These are phyloP conservation scores for Tinamus major DNA, from an alignment of 2,797 vertebrate genomes.

Conservation along the genomic window DNA sequence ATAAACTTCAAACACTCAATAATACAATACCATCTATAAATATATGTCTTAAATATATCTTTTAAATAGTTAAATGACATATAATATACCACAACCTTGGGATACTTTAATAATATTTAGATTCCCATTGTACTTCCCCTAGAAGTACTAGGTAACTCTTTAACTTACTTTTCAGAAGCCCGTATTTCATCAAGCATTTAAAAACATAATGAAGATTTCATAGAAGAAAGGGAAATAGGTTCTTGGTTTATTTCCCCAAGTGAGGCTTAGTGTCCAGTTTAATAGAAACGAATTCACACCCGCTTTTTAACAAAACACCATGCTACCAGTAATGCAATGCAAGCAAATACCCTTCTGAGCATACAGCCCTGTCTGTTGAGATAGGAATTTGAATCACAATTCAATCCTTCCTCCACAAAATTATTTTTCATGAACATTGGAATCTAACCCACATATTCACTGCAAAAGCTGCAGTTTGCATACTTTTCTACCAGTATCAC, in stretches of 20 bases:
- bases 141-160: neutral
- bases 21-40: neutral
- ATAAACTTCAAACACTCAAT: neutral
- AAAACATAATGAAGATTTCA: neutral
- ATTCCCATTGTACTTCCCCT: too few relatives aligned
- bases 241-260: neutral
- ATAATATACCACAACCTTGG: neutral
- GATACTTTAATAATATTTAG: neutral
- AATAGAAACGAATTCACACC: neutral
- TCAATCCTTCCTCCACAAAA: neutral
- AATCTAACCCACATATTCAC: neutral
- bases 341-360: neutral
- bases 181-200: neutral
- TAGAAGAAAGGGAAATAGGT: neutral
- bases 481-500: neutral
- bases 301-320: neutral
- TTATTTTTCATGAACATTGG: neutral
- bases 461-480: neutral
- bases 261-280: neutral
- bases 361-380: neutral
- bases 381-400: neutral
- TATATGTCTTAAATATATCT: neutral
- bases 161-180: neutral
- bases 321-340: neutral
- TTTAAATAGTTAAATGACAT: neutral